A percentile compares a stretch with the other conserved stretches of the same genome.
Evolutionary conservation across 2,113 vertebrate genomes (phyloP).

Genomic region (Gnathonemus echidnorhynchus): DNA sequence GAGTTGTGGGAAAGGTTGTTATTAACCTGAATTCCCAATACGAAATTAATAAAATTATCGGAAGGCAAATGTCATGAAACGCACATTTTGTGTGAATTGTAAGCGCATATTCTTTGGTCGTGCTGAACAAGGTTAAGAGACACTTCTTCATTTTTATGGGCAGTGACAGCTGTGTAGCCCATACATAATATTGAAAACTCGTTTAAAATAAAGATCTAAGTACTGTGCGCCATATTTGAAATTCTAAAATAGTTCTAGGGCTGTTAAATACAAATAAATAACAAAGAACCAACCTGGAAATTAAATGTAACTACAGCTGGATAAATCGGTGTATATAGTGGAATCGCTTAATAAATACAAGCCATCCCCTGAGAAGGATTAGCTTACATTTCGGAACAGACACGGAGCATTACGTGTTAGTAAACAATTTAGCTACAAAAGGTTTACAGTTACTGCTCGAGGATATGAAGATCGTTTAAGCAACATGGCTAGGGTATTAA

Average conservation of each 20-base stretch:
- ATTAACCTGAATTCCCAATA: neutral
- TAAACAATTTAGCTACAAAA: neutral
- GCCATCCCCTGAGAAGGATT: neutral
- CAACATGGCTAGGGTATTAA: neutral
- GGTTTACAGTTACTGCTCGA: neutral
- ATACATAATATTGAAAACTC: neutral
- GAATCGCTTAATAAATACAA: neutral
- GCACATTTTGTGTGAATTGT: neutral
- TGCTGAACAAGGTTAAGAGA: neutral
- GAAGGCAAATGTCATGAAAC: neutral
- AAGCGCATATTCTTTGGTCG: neutral
- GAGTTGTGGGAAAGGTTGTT: neutral
- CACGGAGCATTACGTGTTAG: neutral
- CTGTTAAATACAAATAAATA: conserved; percentile 6
- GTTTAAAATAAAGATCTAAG: neutral
- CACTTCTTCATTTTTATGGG: neutral
- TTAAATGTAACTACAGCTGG: neutral
- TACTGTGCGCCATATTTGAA: neutral
- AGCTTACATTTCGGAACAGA: neutral
- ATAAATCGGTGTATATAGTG: neutral
- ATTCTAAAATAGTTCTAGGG: neutral
- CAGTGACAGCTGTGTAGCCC: neutral
- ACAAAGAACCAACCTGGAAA: neutral
- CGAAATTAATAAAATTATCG: neutral
- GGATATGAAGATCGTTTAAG: neutral